A percentile compares a stretch with the other conserved stretches of the same genome.
Evolutionary conservation across 2,797 vertebrate genomes (phyloP).

Genomic region (Anguilla obscura): DNA sequence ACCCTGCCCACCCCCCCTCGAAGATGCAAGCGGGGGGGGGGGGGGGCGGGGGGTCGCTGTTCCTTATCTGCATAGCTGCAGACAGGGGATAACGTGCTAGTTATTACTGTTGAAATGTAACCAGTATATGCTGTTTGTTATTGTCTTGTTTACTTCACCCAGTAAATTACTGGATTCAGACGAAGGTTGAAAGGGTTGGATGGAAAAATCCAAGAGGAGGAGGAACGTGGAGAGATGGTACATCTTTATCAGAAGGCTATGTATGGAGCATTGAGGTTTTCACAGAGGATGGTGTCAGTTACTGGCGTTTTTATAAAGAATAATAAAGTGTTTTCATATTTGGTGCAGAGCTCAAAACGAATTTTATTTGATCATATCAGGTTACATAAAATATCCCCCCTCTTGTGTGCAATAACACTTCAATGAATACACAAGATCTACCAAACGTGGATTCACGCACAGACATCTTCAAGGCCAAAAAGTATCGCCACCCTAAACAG

Average conservation of each 20-base stretch:
- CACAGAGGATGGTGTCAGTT: slow-evolving; percentile 73
- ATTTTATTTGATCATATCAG: slow-evolving; percentile 20
- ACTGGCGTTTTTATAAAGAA: slow-evolving; percentile 69
- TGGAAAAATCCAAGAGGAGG: not conserved
- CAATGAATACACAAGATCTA: not conserved
- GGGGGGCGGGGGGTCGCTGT: slow-evolving; percentile 36
- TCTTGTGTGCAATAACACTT: slow-evolving; percentile 25
- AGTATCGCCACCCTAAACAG: not conserved
- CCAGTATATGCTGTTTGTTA: slow-evolving; percentile 69
- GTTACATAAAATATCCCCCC: not conserved
- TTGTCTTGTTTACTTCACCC: slow-evolving; percentile 56
- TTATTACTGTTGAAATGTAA: slow-evolving; percentile 70
- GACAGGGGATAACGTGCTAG: slow-evolving; percentile 50
- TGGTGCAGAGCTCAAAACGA: not conserved
- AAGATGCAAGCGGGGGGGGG: slow-evolving; percentile 9
- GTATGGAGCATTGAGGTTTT: slow-evolving; percentile 60
- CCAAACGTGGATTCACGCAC: not conserved
- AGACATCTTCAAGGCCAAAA: not conserved
- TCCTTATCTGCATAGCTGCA: slow-evolving; percentile 53
- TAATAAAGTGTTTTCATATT: slow-evolving; percentile 38
- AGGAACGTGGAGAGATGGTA: slow-evolving; percentile 64
- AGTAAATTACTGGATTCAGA: slow-evolving; percentile 71
- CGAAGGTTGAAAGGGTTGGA: slow-evolving; percentile 61
- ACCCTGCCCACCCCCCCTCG: slow-evolving; percentile 17
- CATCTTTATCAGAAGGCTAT: slow-evolving; percentile 66